phyloP scores from a whole-genome alignment of 2,113 vertebrate species.

The Forbesichthys agassizii region DNA sequence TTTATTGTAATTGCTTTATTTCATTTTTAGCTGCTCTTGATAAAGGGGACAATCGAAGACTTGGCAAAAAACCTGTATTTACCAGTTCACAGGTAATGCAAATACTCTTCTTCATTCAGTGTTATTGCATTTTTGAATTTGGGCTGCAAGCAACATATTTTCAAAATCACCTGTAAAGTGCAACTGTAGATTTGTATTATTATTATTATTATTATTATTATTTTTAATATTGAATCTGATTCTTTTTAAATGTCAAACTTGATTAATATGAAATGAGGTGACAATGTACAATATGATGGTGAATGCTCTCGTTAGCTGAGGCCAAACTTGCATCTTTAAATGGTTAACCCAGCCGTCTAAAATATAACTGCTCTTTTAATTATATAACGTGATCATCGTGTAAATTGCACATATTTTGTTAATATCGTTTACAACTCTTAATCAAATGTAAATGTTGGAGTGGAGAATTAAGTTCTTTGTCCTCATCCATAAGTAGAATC shows the following conservation, averaged over 20 bases:
- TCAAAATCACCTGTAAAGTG: not conserved
- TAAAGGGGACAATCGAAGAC: conserved; percentile 89
- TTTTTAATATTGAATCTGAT: too few species aligned
- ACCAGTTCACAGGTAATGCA: conserved; percentile 89
- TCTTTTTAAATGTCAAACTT: too few species aligned
- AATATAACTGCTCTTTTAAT: not conserved
- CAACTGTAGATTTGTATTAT: not conserved
- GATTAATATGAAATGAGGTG: too few species aligned
- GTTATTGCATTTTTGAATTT: not conserved
- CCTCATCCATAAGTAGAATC: too few species aligned
- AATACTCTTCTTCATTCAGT: not conserved
- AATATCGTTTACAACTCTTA: too few species aligned
- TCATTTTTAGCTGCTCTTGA: conserved; percentile 87
- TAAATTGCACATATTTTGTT: too few species aligned
- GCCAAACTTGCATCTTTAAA: too few species aligned
- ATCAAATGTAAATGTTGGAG: too few species aligned
- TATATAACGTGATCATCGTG: not conserved
- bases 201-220: too few species aligned
- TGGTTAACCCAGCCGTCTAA: not conserved
- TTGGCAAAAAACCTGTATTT: conserved; percentile 89
- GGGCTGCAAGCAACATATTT: not conserved
- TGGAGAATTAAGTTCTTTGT: too few species aligned
- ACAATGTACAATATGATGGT: too few species aligned
- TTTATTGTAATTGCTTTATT: not conserved
- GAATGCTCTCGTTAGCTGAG: too few species aligned